phyloP scores from a whole-genome alignment of 2,113 vertebrate genomes.

The Aix galericulata region DNA sequence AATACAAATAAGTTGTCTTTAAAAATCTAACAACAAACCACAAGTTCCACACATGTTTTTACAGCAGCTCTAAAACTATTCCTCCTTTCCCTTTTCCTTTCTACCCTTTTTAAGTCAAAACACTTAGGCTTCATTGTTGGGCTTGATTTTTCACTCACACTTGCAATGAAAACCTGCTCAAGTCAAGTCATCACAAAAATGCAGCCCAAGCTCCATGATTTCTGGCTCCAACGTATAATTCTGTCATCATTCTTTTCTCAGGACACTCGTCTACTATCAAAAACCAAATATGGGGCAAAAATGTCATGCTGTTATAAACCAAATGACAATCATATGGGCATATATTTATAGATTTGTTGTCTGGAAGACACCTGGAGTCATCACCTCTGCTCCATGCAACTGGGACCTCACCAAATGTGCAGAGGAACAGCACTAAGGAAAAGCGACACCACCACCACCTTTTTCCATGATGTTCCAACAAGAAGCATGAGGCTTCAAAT shows the following conservation, averaged over 20 bases:
- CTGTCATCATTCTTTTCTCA: not conserved
- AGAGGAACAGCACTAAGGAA: not conserved
- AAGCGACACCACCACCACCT: accelerated
- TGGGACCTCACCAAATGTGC: not conserved
- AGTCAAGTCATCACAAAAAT: not conserved
- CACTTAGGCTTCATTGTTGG: not conserved
- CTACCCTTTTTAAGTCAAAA: not conserved
- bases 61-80: not conserved
- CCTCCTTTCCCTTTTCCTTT: not conserved
- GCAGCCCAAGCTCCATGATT: not conserved
- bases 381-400: not conserved
- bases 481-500: not conserved
- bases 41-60: not conserved
- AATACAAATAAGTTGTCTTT: not conserved
- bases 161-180: not conserved
- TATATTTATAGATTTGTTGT: not conserved
- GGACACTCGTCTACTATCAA: not conserved
- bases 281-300: not conserved
- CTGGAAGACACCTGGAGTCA: not conserved
- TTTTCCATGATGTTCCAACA: not conserved
- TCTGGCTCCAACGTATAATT: not conserved
- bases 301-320: not conserved
- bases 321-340: not conserved
- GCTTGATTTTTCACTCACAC: not conserved
- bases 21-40: not conserved